Percentiles rank a stretch among this genome's conserved stretches.
phyloP scores from a whole-genome alignment of 2,113 vertebrate species.

The Rhabdornis inornatus region DNA sequence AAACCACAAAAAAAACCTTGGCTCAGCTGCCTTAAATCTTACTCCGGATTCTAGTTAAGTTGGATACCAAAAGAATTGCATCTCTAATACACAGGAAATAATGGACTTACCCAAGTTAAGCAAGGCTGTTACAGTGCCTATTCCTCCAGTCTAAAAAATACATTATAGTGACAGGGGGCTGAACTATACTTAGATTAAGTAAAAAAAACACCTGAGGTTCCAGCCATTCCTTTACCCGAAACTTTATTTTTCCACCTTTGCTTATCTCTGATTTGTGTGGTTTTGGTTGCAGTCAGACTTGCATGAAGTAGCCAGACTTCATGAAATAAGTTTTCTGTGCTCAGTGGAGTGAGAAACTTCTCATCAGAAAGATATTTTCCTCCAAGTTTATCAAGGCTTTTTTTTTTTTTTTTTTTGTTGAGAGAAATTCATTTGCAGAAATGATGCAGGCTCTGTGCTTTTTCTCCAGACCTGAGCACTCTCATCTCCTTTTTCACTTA shows the following conservation, averaged over 20 bases:
- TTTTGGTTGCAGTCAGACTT: not conserved
- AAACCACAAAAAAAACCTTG: conserved; percentile 1
- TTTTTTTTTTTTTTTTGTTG: too few relatives aligned
- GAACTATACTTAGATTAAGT: not conserved
- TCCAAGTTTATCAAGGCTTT: not conserved
- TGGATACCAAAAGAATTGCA: conserved; percentile 31
- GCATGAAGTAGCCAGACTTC: not conserved
- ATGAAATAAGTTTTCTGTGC: not conserved
- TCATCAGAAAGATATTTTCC: not conserved
- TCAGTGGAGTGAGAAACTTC: not conserved
- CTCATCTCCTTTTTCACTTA: not conserved
- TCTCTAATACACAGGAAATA: conserved; percentile 28
- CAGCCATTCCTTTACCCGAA: not conserved
- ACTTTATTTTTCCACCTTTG: not conserved
- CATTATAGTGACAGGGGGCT: not conserved
- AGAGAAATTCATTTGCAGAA: not conserved
- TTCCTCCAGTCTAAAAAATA: not conserved
- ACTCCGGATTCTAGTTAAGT: conserved; percentile 13
- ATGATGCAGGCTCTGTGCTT: not conserved
- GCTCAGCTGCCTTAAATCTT: conserved; percentile 42
- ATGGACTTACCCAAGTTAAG: not conserved
- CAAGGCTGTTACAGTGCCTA: not conserved
- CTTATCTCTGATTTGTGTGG: not conserved
- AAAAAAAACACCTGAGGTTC: not conserved
- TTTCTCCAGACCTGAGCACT: not conserved